Conservation (phyloP, 2,888 invertebrate genomes). For the Kryphioiulus occultus region DNA sequence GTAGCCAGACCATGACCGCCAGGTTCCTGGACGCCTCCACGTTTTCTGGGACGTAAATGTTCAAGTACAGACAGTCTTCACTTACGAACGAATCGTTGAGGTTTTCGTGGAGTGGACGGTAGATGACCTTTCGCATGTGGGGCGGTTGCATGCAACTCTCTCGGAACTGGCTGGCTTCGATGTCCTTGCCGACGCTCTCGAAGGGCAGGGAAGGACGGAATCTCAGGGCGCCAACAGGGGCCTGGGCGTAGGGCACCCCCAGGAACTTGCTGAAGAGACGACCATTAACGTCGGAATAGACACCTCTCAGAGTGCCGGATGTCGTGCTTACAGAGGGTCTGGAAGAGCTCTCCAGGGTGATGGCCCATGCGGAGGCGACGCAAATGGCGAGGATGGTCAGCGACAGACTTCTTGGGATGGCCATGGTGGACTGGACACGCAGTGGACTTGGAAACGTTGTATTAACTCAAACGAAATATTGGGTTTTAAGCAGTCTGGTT, state of each 20-base stretch:
- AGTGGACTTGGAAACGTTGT: not conserved
- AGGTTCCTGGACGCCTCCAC: not conserved
- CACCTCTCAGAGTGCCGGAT: slow-evolving; percentile 50
- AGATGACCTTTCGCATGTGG: slow-evolving; percentile 56
- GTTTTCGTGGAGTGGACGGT: slow-evolving; percentile 55
- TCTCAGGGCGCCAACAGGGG: slow-evolving; percentile 56
- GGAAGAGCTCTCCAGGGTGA: not conserved
- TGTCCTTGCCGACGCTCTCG: slow-evolving; percentile 69
- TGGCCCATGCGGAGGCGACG: not conserved
- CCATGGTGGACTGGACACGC: not conserved
- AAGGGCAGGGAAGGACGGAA: slow-evolving; percentile 55
- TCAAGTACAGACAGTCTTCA: slow-evolving; percentile 84
- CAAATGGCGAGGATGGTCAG: not conserved
- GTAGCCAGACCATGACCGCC: slow-evolving; percentile 76
- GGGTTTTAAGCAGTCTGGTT: not conserved
- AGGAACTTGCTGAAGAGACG: slow-evolving; percentile 54
- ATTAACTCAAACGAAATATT: not conserved
- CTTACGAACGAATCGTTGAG: slow-evolving; percentile 52
- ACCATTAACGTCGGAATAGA: not conserved
- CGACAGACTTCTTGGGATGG: not conserved
- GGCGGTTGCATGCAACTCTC: slow-evolving; percentile 57
- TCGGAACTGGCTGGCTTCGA: slow-evolving; percentile 54
- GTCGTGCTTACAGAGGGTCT: slow-evolving; percentile 45
- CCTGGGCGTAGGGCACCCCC: slow-evolving; percentile 58
- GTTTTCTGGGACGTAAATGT: slow-evolving; percentile 78